Base-by-base conservation (phyloP, 2,888 invertebrate species). In the Athalia circularis region DNA sequence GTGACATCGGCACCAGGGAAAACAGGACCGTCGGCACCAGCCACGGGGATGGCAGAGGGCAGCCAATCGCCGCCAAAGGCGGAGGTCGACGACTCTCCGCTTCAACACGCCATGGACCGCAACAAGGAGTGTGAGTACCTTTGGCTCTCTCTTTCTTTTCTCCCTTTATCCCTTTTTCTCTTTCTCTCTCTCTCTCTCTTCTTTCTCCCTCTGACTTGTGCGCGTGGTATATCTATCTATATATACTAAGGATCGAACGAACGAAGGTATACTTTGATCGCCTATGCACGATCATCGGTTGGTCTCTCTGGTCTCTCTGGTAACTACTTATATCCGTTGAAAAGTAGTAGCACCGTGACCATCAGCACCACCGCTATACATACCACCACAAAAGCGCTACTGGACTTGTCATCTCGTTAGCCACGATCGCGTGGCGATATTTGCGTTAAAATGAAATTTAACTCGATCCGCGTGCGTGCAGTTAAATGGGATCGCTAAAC, bases 111-210 rank as follows among this genome's bases (percentile, higher is more conserved):
- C 89, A 96, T 98, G 95, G 97, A 98, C 91, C 97, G 97, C 91
- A 98, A 98, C 91, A 98, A 98, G 93, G 98, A 98, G 95, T 98
- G 98, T 98, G 91, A 96, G 97, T 95, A 88, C 72, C 72, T 59
- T 67, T 67, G 52, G 75, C 65, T 61, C 45, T 74, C 43, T 54
- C 29, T 76, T 45, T 67, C 65, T 48, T n/a, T 54, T 50, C 65
- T 13, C 62, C 64, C n/a, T 59, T 29, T 78, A 11, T n/a, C 54
- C 52, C 29, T 54, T 9, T 72, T 70, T 50, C 29, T 11, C 68
- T 77, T 54, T 65, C 62, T 62, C 76, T 75, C 74, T 62, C 76
- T 75, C 74, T 65, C 62, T 59, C 43, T 64, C 59, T n/a, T 29
- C 29, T 29, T 29, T 29, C 43, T 62, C 29, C 0, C 29, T 29